Base-by-base conservation (phyloP, 2,113 vertebrate species). In the Mustela nigripes region DNA sequence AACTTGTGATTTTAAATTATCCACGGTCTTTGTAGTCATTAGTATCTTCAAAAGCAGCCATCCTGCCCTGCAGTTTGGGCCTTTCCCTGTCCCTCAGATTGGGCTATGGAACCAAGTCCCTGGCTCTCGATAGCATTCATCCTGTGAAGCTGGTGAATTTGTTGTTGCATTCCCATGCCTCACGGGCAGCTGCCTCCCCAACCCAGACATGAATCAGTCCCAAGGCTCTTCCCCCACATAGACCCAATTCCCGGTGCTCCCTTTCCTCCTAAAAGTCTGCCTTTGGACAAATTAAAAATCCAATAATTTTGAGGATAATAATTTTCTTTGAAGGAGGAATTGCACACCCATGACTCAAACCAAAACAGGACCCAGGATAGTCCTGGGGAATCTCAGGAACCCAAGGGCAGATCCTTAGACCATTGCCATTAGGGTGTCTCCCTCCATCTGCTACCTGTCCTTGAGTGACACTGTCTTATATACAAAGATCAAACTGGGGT, bases 251-350 rank as follows among this genome's bases (percentile, higher is more conserved):
- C 24, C 73, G 8, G 0, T 7, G 22, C 24, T 90, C 15, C 33
- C 2, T 71, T 53, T 53, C 56, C 31, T 50, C 62, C 33, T 84
- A 36, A 56, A 80, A 85, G 31, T 92, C 73, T 28, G 19, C 74
- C 63, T 81, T 62, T 83, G 8, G 18, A n/a, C 11, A 65, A 21
- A 39, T 48, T 56, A 76, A 67, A 48, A 42, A 39, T 16, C 5
- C 36, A n/a, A 62, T 80, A 0, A 93, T 80, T 88, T 74, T 95
- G 83, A 65, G 56, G 60, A 39, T 91, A 53, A 31, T 58, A 22
- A 50, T 48, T 79, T 36, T 93, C 33, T 94, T 71, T 84, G 22
- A 91, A 81, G 48, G 69, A 82, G 42, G 18, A 94, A 81, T 79
- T 91, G 42, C 89, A 21, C 33, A 78, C 18, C 28, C 7, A 48